Conservation (phyloP, 2,797 vertebrate species). For the Aldrovandia affinis region DNA sequence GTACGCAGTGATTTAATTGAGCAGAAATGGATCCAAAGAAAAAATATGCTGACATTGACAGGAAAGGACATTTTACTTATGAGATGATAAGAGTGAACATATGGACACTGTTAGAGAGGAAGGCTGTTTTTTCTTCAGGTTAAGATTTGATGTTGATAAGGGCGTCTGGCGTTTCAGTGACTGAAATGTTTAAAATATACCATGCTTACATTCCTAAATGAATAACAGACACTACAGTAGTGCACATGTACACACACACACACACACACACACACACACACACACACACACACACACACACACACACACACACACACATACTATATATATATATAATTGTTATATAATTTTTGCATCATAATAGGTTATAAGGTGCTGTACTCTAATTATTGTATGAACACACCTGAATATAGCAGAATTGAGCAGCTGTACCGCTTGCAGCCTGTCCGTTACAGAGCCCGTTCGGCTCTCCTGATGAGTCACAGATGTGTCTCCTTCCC, state of each 20-base stretch:
- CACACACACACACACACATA: no score
- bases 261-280: no score
- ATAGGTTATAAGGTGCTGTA: not conserved
- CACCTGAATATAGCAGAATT: not conserved
- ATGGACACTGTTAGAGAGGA: slow-evolving; percentile 1
- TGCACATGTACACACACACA: not conserved
- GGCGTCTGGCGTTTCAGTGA: not conserved
- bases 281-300: no score
- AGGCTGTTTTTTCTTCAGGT: slow-evolving; percentile 6
- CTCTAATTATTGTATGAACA: not conserved
- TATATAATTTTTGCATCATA: not conserved
- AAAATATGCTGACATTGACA: not conserved
- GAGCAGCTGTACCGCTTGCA: not conserved
- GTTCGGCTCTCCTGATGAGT: not conserved
- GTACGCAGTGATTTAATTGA: not conserved
- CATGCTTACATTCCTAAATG: not conserved
- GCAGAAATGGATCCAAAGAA: slow-evolving; percentile 3
- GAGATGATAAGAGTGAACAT: not conserved
- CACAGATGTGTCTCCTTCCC: not conserved
- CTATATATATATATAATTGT: no score
- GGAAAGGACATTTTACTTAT: slow-evolving; percentile 12
- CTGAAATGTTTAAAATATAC: slow-evolving; percentile 2
- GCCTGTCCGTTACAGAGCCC: no score
- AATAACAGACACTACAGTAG: slow-evolving; percentile 8
- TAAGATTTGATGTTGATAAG: slow-evolving; percentile 4